Conservation (phyloP, 2,113 vertebrate genomes). For the Campylorhamphus procurvoides region DNA sequence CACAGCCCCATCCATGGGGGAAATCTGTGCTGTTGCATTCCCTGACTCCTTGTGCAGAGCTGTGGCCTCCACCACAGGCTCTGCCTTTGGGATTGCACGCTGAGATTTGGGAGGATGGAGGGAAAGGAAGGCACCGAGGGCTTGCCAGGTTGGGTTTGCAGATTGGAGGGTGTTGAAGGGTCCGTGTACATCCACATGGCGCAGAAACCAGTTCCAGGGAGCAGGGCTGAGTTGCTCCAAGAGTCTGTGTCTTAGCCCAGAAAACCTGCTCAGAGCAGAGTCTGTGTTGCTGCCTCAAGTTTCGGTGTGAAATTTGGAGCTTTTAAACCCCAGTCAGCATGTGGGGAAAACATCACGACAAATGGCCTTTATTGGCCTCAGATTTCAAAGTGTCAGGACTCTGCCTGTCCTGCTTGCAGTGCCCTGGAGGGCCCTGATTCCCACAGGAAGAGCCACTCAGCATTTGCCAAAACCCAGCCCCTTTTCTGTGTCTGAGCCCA, state of each 20-base stretch:
- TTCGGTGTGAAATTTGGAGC: not conserved
- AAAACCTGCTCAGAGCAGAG: not conserved
- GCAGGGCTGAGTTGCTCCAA: not conserved
- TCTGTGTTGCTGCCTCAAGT: accelerated
- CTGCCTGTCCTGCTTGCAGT: not conserved
- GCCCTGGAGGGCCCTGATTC: not conserved
- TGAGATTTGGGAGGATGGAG: not conserved
- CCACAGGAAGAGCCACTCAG: not conserved
- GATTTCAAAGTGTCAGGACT: not conserved
- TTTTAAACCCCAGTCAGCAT: accelerated
- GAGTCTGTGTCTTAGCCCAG: not conserved
- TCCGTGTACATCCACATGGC: accelerated
- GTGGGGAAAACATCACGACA: not conserved
- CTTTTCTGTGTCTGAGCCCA: not conserved
- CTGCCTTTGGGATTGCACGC: not conserved
- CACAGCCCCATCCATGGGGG: accelerated
- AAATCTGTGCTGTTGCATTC: accelerated
- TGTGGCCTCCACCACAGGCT: accelerated
- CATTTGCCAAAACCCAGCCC: not conserved
- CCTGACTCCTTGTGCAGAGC: accelerated
- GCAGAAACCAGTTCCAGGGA: not conserved
- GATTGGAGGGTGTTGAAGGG: not conserved
- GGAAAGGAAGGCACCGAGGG: not conserved
- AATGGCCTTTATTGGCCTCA: conserved; percentile 25
- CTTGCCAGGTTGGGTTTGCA: accelerated